Evolutionary conservation across 2,113 vertebrate species (phyloP).

Genomic region (Saguinus imperator): DNA sequence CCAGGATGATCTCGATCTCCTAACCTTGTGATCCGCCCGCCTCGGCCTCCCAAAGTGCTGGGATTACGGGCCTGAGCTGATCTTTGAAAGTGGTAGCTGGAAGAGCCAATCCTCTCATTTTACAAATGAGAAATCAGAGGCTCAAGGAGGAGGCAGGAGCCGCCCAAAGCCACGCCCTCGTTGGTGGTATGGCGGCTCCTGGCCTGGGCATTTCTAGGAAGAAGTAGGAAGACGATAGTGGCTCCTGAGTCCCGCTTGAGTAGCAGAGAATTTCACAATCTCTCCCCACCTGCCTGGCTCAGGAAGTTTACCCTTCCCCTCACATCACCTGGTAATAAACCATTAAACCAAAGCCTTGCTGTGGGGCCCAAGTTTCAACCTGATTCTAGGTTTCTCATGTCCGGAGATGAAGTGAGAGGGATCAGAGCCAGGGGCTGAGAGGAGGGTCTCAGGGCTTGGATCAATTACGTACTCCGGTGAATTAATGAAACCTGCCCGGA

Average conservation of each 20-base stretch:
- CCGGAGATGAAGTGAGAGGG: background rate
- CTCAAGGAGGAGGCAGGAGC: too few species aligned
- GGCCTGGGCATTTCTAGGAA: background rate
- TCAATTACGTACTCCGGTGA: background rate
- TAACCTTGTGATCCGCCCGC: too few species aligned
- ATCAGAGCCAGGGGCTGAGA: background rate
- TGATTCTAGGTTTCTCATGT: background rate
- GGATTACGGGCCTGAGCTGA: too few species aligned
- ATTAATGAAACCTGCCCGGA: background rate
- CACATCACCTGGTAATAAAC: background rate
- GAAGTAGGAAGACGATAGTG: background rate
- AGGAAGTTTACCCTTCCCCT: background rate
- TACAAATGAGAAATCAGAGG: background rate
- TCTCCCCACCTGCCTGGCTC: background rate
- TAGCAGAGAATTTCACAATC: background rate
- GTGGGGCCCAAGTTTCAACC: background rate
- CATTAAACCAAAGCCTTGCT: background rate
- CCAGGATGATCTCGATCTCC: too few species aligned
- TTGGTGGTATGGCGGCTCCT: background rate
- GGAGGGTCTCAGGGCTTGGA: background rate
- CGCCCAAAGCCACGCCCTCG: background rate
- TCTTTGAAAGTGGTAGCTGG: background rate
- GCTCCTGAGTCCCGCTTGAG: background rate
- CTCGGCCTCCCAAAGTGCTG: too few species aligned
- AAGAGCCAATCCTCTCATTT: background rate